These are phyloP conservation scores for Empidonax traillii DNA, from an alignment of 2,113 vertebrate genomes.

Conservation along the genomic window DNA sequence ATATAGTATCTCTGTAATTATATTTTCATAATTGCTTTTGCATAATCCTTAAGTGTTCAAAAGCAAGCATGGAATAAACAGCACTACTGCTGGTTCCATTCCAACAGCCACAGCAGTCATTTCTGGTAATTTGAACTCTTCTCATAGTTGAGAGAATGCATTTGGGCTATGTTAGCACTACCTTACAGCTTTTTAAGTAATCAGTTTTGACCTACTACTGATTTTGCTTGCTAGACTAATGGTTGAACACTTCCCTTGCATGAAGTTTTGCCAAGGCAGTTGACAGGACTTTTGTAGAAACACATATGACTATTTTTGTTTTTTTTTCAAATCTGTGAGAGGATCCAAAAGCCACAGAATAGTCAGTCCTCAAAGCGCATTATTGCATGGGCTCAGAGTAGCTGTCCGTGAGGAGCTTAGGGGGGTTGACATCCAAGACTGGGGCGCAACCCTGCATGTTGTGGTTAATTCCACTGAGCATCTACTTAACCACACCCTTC, in stretches of 20 bases:
- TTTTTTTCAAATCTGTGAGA: background rate
- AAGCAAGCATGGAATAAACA: background rate
- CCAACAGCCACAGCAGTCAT: background rate
- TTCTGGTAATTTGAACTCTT: background rate
- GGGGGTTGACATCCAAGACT: background rate
- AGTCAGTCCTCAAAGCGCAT: background rate
- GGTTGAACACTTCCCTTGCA: background rate
- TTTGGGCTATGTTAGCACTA: background rate
- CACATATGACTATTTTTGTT: background rate
- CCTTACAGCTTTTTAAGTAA: background rate
- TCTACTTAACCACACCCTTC: background rate
- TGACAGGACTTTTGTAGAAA: background rate
- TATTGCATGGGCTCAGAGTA: background rate
- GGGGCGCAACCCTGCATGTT: background rate
- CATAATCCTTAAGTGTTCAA: background rate
- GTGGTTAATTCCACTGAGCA: background rate
- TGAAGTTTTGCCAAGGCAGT: background rate
- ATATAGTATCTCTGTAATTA: background rate
- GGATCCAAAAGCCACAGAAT: background rate
- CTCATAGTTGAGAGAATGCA: background rate
- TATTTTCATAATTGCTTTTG: background rate
- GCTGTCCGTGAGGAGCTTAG: background rate
- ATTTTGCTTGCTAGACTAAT: background rate
- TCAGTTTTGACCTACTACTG: background rate
- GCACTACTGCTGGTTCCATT: background rate